Conservation (phyloP, 2,113 vertebrate genomes). For the Cochlearius cochlearius region DNA sequence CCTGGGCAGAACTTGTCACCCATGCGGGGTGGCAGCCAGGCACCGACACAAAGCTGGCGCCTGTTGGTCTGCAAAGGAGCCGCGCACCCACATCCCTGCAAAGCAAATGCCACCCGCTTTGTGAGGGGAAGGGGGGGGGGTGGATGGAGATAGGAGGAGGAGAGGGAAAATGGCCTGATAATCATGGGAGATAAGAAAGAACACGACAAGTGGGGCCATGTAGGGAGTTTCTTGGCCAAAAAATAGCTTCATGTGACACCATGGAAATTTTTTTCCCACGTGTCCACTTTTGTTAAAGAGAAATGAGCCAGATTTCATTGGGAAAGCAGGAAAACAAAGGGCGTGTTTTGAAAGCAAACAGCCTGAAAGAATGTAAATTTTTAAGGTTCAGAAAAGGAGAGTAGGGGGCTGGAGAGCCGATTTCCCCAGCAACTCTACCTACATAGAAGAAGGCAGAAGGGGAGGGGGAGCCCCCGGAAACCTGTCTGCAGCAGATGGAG, state of each 20-base stretch:
- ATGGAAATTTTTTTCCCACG: background rate
- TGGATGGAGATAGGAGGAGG: background rate
- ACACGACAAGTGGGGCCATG: background rate
- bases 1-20: background rate
- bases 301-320: background rate
- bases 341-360: background rate
- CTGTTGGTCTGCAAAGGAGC: background rate
- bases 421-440: background rate
- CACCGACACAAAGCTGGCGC: background rate
- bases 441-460: background rate
- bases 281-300: background rate
- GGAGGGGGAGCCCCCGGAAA: background rate
- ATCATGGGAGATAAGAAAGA: background rate
- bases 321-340: background rate
- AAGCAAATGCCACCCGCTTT: background rate
- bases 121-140: background rate
- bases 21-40: background rate
- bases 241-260: background rate
- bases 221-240: background rate
- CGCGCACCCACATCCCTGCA: fast-evolving
- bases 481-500: slow-evolving; percentile 41
- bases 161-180: background rate
- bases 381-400: background rate
- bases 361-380: background rate
- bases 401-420: background rate